Conservation (phyloP, 2,113 vertebrate species). For the Meleagris gallopavo region DNA sequence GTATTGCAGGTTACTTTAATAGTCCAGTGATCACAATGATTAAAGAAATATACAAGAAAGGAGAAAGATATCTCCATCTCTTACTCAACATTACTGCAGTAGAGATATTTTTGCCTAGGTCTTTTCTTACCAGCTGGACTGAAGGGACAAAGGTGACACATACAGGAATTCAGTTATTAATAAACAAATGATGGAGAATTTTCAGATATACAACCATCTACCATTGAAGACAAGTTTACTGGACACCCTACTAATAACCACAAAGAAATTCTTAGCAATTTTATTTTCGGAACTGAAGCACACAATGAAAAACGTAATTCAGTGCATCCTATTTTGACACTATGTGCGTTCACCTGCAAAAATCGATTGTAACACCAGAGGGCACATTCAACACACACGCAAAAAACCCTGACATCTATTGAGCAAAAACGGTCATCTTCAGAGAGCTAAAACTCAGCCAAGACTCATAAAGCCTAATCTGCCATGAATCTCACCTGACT, state of each 20-base stretch:
- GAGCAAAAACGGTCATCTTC: neutral
- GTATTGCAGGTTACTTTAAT: neutral
- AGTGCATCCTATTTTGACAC: neutral
- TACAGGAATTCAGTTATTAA: neutral
- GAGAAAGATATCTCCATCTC: neutral
- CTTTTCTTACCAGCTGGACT: neutral
- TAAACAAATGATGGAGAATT: neutral
- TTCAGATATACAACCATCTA: neutral
- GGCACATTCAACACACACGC: slow-evolving; percentile 19
- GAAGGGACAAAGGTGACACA: neutral
- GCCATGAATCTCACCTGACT: neutral
- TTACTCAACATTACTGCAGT: neutral
- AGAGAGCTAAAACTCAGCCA: neutral
- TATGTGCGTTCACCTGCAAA: neutral
- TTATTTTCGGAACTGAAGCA: neutral
- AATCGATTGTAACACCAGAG: slow-evolving; percentile 33
- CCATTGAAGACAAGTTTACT: neutral
- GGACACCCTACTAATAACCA: neutral
- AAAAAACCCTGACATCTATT: neutral
- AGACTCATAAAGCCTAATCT: neutral
- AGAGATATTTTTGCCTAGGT: neutral
- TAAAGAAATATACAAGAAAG: neutral
- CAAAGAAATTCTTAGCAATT: neutral
- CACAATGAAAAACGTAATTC: neutral
- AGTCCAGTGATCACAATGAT: neutral